Evolutionary conservation across 2,797 vertebrate genomes (phyloP).

Genomic region (Pelobates cultripes): DNA sequence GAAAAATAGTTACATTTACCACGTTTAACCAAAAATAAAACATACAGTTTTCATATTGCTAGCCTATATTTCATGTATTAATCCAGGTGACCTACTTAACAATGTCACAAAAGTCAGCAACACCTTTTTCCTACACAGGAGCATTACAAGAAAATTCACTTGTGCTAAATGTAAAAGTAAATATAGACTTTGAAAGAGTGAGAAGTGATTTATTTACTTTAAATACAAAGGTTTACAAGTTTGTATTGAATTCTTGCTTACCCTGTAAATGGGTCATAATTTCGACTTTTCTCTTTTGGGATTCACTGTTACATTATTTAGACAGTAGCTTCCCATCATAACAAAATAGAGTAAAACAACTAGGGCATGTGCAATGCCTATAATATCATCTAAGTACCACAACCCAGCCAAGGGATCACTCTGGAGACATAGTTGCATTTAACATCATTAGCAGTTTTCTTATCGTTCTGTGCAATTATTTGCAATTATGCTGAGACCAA

Average conservation of each 20-base stretch:
- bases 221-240: not conserved
- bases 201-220: not conserved
- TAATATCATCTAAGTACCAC: slow-evolving; percentile 43
- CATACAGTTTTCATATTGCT: too few species aligned
- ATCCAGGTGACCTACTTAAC: not conserved
- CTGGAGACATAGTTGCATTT: not conserved
- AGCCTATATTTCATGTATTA: not conserved
- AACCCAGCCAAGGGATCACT: slow-evolving; percentile 6
- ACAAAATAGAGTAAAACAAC: slow-evolving; percentile 49
- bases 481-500: not conserved
- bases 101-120: not conserved
- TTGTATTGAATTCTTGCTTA: not conserved
- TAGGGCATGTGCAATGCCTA: slow-evolving; percentile 46
- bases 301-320: slow-evolving; percentile 44
- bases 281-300: slow-evolving; percentile 29
- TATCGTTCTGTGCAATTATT: not conserved
- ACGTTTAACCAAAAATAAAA: too few species aligned
- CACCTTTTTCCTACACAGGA: not conserved
- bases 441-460: too few species aligned
- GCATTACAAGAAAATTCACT: not conserved
- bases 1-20: too few species aligned
- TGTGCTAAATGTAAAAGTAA: not conserved
- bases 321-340: slow-evolving; percentile 23
- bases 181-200: not conserved
- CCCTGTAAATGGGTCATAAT: slow-evolving; percentile 30